A percentile compares a stretch with the other conserved stretches of the same genome.
phyloP scores from a whole-genome alignment of 2,888 invertebrate genomes.

The Unio delphinus region DNA sequence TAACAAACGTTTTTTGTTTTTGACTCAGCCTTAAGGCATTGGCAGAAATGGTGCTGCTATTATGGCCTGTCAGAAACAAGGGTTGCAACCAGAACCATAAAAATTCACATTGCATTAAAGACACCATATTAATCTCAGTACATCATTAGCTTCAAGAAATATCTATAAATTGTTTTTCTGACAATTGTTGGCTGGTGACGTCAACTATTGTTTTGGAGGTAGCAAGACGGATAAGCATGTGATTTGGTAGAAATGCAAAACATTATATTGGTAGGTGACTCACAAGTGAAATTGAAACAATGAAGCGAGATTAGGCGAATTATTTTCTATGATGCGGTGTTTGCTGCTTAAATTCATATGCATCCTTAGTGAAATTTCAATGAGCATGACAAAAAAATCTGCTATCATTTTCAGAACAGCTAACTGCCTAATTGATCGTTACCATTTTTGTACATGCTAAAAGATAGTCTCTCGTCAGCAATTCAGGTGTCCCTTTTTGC shows the following conservation, averaged over 20 bases:
- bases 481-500: too few species aligned
- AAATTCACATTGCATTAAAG: neutral
- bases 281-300: constrained; percentile 11
- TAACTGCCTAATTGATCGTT: constrained; percentile 7
- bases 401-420: constrained; percentile 1
- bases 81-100: too few species aligned
- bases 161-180: constrained; percentile 3
- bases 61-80: too few species aligned
- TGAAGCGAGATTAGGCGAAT: constrained; percentile 14
- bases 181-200: constrained; percentile 1
- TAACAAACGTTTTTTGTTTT: too few species aligned
- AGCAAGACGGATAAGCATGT: constrained; percentile 7
- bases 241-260: constrained; percentile 15
- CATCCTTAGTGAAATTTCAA: constrained; percentile 7
- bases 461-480: neutral
- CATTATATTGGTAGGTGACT: constrained; percentile 1
- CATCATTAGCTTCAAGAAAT: constrained; percentile 11
- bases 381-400: constrained; percentile 6
- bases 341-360: constrained; percentile 8
- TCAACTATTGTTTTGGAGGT: constrained; percentile 7
- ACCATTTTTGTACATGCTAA: constrained; percentile 5
- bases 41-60: too few species aligned
- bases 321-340: constrained; percentile 9
- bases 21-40: too few species aligned
- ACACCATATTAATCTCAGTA: constrained; percentile 10